A percentile compares a stretch with the other conserved stretches of the same genome.
phyloP scores from a whole-genome alignment of 2,113 vertebrate species.

The Podarcis cretensis region DNA sequence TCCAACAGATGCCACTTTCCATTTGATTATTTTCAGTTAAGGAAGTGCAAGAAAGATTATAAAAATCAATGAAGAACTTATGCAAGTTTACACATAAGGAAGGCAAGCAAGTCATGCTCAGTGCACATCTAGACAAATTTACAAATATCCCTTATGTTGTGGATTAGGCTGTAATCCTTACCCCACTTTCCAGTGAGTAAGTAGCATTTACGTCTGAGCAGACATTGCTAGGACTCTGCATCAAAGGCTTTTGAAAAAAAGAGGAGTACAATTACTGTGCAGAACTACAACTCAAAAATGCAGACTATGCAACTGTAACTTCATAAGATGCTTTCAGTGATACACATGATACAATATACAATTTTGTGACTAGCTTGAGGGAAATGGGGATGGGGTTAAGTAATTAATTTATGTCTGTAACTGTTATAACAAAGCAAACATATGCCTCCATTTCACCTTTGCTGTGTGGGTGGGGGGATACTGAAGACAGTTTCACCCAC shows the following conservation, averaged over 20 bases:
- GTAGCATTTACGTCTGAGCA: not conserved
- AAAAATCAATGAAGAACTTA: not conserved
- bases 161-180: not conserved
- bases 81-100: not conserved
- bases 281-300: not conserved
- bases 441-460: not conserved
- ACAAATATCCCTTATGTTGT: not conserved
- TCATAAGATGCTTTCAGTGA: not conserved
- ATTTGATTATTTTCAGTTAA: not conserved
- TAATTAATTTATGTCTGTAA: not conserved
- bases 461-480: not conserved
- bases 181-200: no score
- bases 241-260: not conserved
- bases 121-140: not conserved
- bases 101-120: not conserved
- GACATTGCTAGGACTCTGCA: not conserved
- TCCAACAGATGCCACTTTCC: conserved; percentile 33
- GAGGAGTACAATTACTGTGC: not conserved
- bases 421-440: conserved; percentile 56
- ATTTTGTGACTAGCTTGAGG: not conserved
- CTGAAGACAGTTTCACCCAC: conserved; percentile 60
- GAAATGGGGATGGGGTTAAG: not conserved
- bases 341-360: not conserved
- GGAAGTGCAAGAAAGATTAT: not conserved
- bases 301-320: not conserved